phyloP scores from a whole-genome alignment of 2,113 vertebrate species.

The Vulpes vulpes region DNA sequence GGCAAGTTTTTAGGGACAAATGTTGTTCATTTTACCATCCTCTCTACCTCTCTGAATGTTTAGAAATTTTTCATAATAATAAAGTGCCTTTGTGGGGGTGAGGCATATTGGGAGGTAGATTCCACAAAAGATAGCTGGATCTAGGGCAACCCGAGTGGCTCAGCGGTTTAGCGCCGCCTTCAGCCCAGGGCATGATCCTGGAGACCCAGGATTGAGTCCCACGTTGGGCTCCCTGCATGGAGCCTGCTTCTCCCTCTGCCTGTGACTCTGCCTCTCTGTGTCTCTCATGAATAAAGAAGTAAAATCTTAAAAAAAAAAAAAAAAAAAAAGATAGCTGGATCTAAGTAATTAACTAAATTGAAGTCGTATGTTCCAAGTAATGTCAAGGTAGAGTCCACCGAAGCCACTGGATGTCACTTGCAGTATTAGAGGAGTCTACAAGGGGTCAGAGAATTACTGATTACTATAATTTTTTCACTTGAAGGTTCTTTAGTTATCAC shows the following conservation, averaged over 20 bases:
- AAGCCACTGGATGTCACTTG: background rate
- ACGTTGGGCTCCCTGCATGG: no score
- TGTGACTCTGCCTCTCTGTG: no score
- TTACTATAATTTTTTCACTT: background rate
- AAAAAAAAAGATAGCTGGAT: background rate
- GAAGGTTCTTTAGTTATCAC: background rate
- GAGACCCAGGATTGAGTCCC: no score
- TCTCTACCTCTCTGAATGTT: background rate
- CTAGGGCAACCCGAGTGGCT: background rate
- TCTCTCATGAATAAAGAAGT: no score
- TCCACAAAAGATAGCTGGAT: background rate
- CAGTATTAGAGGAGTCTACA: background rate
- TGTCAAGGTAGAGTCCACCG: background rate
- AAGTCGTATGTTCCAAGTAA: background rate
- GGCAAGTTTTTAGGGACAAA: background rate
- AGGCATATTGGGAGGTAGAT: background rate
- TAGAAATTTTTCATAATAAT: background rate
- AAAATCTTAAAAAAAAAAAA: no score
- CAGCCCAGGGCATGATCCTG: no score
- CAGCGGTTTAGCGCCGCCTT: no score
- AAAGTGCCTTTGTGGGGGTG: background rate
- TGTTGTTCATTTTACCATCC: background rate
- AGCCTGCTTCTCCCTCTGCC: no score
- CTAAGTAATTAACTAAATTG: slow-evolving; percentile 20
- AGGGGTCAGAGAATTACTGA: background rate